A percentile compares a stretch with the other conserved stretches of the same genome.
These are phyloP conservation scores for Brachionus paranguensis DNA, from an alignment of 1,140 invertebrate genomes.

Conservation along the genomic window DNA sequence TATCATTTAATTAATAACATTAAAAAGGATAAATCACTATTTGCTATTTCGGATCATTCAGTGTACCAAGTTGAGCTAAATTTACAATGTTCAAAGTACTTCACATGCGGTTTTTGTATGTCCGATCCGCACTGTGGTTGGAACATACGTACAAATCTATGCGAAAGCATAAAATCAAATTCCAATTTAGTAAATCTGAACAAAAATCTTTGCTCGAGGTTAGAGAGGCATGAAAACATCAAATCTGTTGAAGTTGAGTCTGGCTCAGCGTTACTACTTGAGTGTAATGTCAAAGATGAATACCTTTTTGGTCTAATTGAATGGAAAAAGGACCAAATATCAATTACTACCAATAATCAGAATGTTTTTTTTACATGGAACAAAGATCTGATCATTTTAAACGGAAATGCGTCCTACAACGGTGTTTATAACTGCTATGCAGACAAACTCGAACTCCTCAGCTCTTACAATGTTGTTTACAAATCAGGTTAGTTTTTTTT, in stretches of 20 bases:
- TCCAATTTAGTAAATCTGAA: slow-evolving; percentile 11
- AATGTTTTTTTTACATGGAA: slow-evolving; percentile 21
- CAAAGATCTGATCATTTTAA: slow-evolving; percentile 29
- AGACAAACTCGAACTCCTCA: neutral
- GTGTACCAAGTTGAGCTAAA: slow-evolving; percentile 14
- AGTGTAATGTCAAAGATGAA: neutral
- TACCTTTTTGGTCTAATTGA: slow-evolving; percentile 19
- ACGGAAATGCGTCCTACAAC: neutral
- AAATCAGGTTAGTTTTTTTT: neutral
- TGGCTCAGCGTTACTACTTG: neutral
- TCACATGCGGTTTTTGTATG: neutral
- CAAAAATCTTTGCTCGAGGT: neutral
- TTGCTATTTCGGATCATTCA: neutral
- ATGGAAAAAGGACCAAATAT: slow-evolving; percentile 26
- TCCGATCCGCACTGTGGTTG: slow-evolving; percentile 26
- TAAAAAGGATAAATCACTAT: neutral
- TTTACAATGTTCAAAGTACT: slow-evolving; percentile 13
- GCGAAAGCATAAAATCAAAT: neutral
- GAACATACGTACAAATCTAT: slow-evolving; percentile 10
- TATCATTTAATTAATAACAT: neutral
- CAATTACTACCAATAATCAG: neutral
- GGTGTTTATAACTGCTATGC: slow-evolving; percentile 28
- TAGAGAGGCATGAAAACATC: neutral
- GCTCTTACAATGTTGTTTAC: neutral
- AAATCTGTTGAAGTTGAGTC: neutral